phyloP scores from a whole-genome alignment of 2,797 vertebrate species.

The Hoplostethus atlanticus region DNA sequence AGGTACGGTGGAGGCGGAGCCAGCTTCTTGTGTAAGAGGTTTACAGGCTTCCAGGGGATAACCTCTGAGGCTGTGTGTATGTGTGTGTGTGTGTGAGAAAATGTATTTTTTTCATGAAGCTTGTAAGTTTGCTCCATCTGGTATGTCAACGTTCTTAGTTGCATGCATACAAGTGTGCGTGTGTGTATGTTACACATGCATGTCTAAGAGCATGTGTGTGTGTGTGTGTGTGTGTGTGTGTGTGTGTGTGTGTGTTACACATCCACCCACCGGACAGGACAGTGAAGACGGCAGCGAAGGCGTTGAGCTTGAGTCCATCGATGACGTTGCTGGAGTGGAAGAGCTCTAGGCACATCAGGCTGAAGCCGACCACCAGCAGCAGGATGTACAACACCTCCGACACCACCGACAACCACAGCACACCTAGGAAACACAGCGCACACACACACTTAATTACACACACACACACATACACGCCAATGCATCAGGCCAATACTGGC shows the following conservation, averaged over 20 bases:
- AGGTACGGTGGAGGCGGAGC: background rate
- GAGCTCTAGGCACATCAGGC: conserved; percentile 97
- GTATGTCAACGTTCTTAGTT: background rate
- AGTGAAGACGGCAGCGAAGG: conserved; percentile 97
- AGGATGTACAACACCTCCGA: conserved; percentile 97
- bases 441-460: conserved; percentile 19
- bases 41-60: conserved; percentile 58
- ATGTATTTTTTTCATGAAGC: background rate
- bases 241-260: background rate
- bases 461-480: background rate
- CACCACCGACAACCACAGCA: conserved; percentile 96
- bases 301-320: conserved; percentile 96
- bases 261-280: conserved; percentile 91
- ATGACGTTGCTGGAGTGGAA: conserved; percentile 97
- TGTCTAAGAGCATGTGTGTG: background rate
- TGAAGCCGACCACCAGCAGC: conserved; percentile 95
- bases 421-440: conserved; percentile 83
- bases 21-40: conserved; percentile 71
- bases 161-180: background rate
- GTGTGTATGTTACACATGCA: background rate
- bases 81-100: background rate
- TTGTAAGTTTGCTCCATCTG: background rate
- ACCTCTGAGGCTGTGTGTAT: conserved; percentile 42
- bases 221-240: background rate
- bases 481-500: no score